Base-by-base conservation (phyloP, 2,888 invertebrate species). In the Calliopum simillimum region DNA sequence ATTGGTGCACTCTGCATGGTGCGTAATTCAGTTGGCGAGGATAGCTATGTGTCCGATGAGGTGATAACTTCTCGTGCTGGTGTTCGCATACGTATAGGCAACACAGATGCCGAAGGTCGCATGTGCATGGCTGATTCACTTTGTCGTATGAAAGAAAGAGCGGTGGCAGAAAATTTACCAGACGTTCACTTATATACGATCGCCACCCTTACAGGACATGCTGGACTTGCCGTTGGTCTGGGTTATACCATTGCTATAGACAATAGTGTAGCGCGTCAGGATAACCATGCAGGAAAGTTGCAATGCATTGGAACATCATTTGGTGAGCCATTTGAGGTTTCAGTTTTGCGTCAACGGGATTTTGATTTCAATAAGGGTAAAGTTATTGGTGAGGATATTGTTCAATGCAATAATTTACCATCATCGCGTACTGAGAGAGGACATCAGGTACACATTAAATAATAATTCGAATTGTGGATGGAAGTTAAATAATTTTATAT, bases 101-200 rank as follows among this genome's bases (percentile, higher is more conserved):
- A 98, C 87, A 98, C 97, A 4, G 97, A 98, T 87, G 97, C 97
- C 61, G 97, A 98, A 87, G 97, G 97, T 2, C 89, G 97, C 69
- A 92, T 97, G 93, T 93, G 93, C 59, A 95, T 97, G 95, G 92
- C 93, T 49, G 96, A 97, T 88, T 90, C 94, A 44, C 89, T 97
- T 23, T 93, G 92, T 81, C 90, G 90, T 86, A 91, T 92, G 87
- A 88, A 88, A 78, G 84, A 84, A 74, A 87, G 90, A 81, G 95
- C 94, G 3, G 77, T 88, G n/a, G 75, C 80, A 16, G 59, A 68
- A 1, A 86, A 87, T 73, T 91, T 93, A 74, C 88, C 90, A 6
- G 91, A 92, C 85, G 94, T 96, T 8, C 94, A 94, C 85, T 85
- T 98, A 70, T 94, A 95, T 86, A 96, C 96, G 6, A 89, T 97